Evolutionary conservation across 2,888 invertebrate species (phyloP).

Genomic region (Zaprionus obscuricornis): DNA sequence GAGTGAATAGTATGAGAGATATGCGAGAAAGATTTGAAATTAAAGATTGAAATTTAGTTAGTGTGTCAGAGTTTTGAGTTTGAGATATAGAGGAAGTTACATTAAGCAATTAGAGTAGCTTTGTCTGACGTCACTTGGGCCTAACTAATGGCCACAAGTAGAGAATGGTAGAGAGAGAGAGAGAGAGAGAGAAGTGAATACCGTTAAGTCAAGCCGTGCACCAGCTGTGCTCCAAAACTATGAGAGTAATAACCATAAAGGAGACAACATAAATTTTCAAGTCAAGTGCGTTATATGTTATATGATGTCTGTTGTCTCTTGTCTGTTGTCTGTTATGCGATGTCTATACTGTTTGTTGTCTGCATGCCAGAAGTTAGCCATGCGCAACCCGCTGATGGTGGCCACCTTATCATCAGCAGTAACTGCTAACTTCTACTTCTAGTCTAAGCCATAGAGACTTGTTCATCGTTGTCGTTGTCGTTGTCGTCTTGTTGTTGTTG

Average conservation of each 20-base stretch:
- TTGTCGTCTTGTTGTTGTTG: conserved; percentile 30
- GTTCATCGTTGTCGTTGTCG: conserved; percentile 44
- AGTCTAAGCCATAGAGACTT: conserved; percentile 58
- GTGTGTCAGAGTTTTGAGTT: conserved; percentile 1
- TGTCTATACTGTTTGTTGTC: no score
- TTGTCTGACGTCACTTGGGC: conserved; percentile 62
- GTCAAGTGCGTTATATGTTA: conserved; percentile 71
- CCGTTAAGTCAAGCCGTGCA: conserved; percentile 15
- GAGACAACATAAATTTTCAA: conserved; percentile 79
- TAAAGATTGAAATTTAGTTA: conserved; percentile 2
- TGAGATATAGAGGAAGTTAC: conserved; percentile 32
- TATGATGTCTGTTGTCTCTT: conserved; percentile 1
- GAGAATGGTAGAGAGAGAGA: no score
- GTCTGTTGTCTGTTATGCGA: conserved; percentile 10
- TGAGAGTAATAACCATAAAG: conserved; percentile 72
- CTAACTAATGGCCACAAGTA: conserved; percentile 56
- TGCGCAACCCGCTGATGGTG: conserved; percentile 76
- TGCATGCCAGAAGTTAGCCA: conserved; percentile 69
- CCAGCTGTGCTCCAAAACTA: conserved; percentile 36
- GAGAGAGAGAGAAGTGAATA: conserved; percentile 1
- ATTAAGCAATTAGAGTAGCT: conserved; percentile 69
- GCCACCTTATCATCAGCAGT: conserved; percentile 58
- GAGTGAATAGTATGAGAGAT: not conserved
- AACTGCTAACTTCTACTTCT: conserved; percentile 46
- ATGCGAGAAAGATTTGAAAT: not conserved